Evolutionary conservation across 2,888 invertebrate genomes (phyloP), one percentile per base, ranked within the genome.

Genomic region (Hecatera dysodea): DNA sequence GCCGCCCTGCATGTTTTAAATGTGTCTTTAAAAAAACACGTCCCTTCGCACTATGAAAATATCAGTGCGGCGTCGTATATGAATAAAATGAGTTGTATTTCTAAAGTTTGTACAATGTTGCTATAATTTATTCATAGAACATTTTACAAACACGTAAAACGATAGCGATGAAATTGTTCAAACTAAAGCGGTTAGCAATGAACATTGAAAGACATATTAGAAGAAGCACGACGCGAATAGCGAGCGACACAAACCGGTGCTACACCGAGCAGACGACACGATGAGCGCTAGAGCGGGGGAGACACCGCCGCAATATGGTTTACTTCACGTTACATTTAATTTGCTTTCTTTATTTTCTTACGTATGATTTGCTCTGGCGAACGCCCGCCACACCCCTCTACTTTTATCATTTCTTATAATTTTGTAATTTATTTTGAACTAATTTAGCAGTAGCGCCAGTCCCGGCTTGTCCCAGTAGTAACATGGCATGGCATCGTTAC

Each of bases 401-500:
- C 69, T 82, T 66, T 62, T 72, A 79, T 84, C 36, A 65, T 75
- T 80, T 83, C 61, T 67, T 72, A 71, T 85, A 53, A 83, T 76
- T 85, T 82, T 77, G 66, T 76, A 75, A 84, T 86, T 72, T 80
- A 78, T 76, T 88, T 86, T 60, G 68, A 71, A 82, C 72, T 86
- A 79, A 77, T 71, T 80, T 90, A 91, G 91, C 88, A 86, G 91
- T 93, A 92, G 91, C 86, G 90, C 89, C 89, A 88, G 85, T 81
- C 92, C 91, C 87, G 86, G 92, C 93, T 93, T 82, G 87, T 90
- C 92, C 89, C 88, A 86, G 90, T 94, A 93, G 93, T 84, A 67
- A 89, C 87, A 89, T 85, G 90, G 94, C 94, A 95, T 94, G 94
- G 93, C 94, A 92, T 94, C 88, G 87, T 90, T 92, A 92, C 91